A percentile compares a stretch with the other conserved stretches of the same genome.
Evolutionary conservation across 2,797 vertebrate species (phyloP).

Genomic region (Phoxinus dragarum): DNA sequence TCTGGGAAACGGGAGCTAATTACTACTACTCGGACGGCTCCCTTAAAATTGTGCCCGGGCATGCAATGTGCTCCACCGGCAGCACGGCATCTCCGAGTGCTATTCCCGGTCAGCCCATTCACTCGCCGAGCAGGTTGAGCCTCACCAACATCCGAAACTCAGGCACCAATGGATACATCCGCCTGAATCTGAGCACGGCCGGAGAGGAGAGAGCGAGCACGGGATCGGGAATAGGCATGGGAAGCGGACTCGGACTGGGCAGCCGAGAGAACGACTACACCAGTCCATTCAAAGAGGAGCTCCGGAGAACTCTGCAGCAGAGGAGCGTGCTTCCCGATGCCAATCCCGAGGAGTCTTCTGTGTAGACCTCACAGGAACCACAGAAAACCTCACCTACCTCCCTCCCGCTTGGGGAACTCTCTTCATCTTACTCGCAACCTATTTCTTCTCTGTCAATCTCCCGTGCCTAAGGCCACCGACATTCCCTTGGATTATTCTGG

Average conservation of each 20-base stretch:
- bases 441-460: conserved; percentile 67
- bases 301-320: conserved; percentile 93
- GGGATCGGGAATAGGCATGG: conserved; percentile 73
- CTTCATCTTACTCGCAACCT: conserved; percentile 61
- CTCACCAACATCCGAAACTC: conserved; percentile 90
- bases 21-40: conserved; percentile 97
- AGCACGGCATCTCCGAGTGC: conserved; percentile 87
- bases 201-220: conserved; percentile 84
- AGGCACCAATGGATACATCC: conserved; percentile 93
- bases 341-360: conserved; percentile 96
- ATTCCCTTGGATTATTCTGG: conserved; percentile 33
- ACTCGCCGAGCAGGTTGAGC: conserved; percentile 92
- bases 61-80: conserved; percentile 84
- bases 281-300: conserved; percentile 91
- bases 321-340: conserved; percentile 93
- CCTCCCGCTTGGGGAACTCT: conserved; percentile 75
- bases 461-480: conserved; percentile 52
- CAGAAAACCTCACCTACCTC: conserved; percentile 81
- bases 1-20: conserved; percentile 93
- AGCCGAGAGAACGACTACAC: conserved; percentile 84
- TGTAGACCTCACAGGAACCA: conserved; percentile 76
- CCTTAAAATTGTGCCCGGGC: conserved; percentile 95
- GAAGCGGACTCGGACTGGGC: conserved; percentile 73
- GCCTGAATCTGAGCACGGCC: conserved; percentile 87
- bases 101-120: conserved; percentile 88